Evolutionary conservation across 2,113 vertebrate species (phyloP), one percentile per base, ranked within the genome.

Genomic region (Muntiacus reevesi): DNA sequence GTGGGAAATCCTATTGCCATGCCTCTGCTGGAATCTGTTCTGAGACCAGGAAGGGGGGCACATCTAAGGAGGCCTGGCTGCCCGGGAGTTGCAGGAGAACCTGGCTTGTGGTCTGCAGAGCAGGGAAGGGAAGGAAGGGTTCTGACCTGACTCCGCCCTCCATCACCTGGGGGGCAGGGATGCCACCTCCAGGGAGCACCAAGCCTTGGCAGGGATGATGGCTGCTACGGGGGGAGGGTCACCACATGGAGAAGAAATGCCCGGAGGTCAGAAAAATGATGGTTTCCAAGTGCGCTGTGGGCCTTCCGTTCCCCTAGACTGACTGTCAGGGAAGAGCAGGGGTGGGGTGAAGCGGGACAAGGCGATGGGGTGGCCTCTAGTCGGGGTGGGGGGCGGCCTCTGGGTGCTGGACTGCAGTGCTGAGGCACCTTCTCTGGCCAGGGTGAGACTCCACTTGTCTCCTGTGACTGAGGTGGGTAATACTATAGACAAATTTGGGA

Each of bases 341-440:
- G 33, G 21, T 27, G 1, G 10, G 5, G 33, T 19, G 9, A 30
- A 52, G 50, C 57, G 64, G 19, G 6, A 54, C 33, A 59, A 23
- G 57, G 11, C 8, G 15, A 50, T 27, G 52, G 23, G 16, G 47
- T 45, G 19, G 47, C 16, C 47, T 27, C 43, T 7, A 25, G 33
- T 0, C 0, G 21, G 30, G 5, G 15, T 17, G 16, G 19, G n/a
- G 9, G 4, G 71, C 0, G 1, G 40, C 30, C 43, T 64, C n/a
- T 9, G 40, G 13, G 36, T 84, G 21, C 79, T 54, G 17, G n/a
- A 28, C 36, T 23, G 78, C 6, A 45, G 12, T 8, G 15, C 28
- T 16, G 21, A 64, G 36, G 23, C 13, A 8, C 11, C 74, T 86
- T 7, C 16, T 36, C 89, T 86, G 3, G 30, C 9, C 25, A 21